Evolutionary conservation across 2,797 vertebrate species (phyloP).

Genomic region (Propithecus deckenii): DNA sequence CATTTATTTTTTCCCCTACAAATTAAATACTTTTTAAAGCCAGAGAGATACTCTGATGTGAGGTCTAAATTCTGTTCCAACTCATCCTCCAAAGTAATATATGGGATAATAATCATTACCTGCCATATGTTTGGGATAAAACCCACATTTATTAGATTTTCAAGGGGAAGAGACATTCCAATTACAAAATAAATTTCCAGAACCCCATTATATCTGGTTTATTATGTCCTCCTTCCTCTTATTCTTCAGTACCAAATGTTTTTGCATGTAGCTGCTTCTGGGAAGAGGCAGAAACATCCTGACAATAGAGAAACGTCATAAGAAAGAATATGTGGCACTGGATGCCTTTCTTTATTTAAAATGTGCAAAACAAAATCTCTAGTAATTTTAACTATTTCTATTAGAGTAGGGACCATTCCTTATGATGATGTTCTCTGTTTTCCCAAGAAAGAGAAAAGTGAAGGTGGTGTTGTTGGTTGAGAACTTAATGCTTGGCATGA

Average conservation of each 20-base stretch:
- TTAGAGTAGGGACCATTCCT: background rate
- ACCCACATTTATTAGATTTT: constrained; percentile 54
- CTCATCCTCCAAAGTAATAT: background rate
- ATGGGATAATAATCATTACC: background rate
- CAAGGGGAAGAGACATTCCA: constrained; percentile 40
- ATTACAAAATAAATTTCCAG: constrained; percentile 50
- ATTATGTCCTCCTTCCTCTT: background rate
- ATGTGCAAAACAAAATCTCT: background rate
- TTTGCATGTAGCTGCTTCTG: constrained; percentile 19
- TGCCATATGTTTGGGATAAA: constrained; percentile 49
- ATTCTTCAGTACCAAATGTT: background rate
- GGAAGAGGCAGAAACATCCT: background rate
- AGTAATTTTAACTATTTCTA: background rate
- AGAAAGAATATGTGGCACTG: background rate
- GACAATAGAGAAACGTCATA: background rate
- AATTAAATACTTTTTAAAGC: constrained; percentile 1
- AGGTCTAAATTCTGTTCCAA: constrained; percentile 10
- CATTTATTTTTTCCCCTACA: background rate
- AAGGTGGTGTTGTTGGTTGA: background rate
- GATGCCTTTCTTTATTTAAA: constrained; percentile 8
- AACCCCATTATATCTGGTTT: background rate
- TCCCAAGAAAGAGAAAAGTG: background rate
- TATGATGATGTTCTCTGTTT: background rate
- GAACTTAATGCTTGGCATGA: background rate
- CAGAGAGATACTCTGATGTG: background rate